Evolutionary conservation across 2,113 vertebrate species (phyloP).

Genomic region (Thalassoma bifasciatum): DNA sequence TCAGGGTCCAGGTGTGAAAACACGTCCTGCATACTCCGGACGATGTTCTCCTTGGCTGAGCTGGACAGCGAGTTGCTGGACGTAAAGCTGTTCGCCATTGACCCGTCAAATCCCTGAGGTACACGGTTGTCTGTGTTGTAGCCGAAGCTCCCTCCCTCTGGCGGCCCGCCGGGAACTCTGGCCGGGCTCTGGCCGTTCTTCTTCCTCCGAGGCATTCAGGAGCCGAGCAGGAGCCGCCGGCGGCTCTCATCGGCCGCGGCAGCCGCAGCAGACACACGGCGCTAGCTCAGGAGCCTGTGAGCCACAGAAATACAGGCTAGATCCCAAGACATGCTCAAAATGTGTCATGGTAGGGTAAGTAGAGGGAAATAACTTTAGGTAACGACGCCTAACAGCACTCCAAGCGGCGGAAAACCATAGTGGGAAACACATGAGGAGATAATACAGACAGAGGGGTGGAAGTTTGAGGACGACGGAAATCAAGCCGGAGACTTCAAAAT

Average conservation of each 20-base stretch:
- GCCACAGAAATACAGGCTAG: not conserved
- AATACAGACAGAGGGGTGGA: not conserved
- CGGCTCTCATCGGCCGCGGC: slow-evolving; percentile 59
- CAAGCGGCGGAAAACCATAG: slow-evolving; percentile 48
- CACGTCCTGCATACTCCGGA: slow-evolving; percentile 91
- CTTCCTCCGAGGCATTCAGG: slow-evolving; percentile 91
- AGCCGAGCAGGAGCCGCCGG: not conserved
- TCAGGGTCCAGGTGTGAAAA: slow-evolving; percentile 94
- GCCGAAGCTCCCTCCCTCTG: slow-evolving; percentile 54
- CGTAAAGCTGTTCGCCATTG: slow-evolving; percentile 46
- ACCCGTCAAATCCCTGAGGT: slow-evolving; percentile 21
- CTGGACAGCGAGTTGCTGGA: slow-evolving; percentile 16
- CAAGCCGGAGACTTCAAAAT: slow-evolving; percentile 34
- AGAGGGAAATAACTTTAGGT: slow-evolving; percentile 1
- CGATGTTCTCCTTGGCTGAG: slow-evolving; percentile 82
- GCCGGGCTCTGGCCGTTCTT: slow-evolving; percentile 84
- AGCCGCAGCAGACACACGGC: slow-evolving; percentile 28
- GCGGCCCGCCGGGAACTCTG: slow-evolving; percentile 81
- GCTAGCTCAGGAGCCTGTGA: slow-evolving; percentile 20
- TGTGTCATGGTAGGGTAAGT: not conserved
- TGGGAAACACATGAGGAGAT: not conserved
- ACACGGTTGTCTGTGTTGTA: slow-evolving; percentile 9
- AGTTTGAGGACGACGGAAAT: slow-evolving; percentile 22
- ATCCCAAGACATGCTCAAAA: slow-evolving; percentile 30
- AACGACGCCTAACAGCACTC: slow-evolving; percentile 35